These are phyloP conservation scores for Cataglyphis livida DNA, from an alignment of 2,888 invertebrate species.

Conservation along the genomic window DNA sequence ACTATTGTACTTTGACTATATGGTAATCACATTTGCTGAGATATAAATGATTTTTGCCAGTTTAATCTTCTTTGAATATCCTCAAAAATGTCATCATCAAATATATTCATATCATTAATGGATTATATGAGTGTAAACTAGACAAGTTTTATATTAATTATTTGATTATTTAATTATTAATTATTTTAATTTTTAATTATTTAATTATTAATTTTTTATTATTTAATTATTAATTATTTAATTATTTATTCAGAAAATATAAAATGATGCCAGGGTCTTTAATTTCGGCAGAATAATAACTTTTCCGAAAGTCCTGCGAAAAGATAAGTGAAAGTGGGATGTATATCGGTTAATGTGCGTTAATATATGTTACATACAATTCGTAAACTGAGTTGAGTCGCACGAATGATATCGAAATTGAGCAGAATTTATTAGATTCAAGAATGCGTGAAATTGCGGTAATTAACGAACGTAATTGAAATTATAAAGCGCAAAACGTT, in stretches of 20 bases:
- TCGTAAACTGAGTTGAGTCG: not conserved
- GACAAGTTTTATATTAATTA: not conserved
- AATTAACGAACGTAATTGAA: constrained; percentile 11
- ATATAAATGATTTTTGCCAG: too few relatives aligned
- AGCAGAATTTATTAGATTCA: constrained; percentile 3
- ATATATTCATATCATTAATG: not conserved
- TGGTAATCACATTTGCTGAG: too few relatives aligned
- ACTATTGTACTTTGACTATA: too few relatives aligned
- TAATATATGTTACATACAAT: not conserved
- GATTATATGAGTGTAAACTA: not conserved
- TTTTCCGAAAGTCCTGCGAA: not conserved
- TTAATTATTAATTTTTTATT: too few relatives aligned
- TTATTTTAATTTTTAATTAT: too few relatives aligned
- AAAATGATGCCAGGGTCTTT: not conserved
- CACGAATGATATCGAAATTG: not conserved
- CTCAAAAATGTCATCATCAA: not conserved
- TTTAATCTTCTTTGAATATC: too few relatives aligned
- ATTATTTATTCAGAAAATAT: not conserved
- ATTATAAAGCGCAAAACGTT: not conserved
- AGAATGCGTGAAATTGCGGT: constrained; percentile 1
- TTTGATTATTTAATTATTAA: too few relatives aligned
- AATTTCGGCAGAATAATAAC: not conserved
- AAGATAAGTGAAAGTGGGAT: not conserved
- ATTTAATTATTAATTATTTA: too few relatives aligned
- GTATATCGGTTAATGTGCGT: not conserved